Conservation (phyloP, 2,113 vertebrate genomes). For the Odobenus rosmarus region DNA sequence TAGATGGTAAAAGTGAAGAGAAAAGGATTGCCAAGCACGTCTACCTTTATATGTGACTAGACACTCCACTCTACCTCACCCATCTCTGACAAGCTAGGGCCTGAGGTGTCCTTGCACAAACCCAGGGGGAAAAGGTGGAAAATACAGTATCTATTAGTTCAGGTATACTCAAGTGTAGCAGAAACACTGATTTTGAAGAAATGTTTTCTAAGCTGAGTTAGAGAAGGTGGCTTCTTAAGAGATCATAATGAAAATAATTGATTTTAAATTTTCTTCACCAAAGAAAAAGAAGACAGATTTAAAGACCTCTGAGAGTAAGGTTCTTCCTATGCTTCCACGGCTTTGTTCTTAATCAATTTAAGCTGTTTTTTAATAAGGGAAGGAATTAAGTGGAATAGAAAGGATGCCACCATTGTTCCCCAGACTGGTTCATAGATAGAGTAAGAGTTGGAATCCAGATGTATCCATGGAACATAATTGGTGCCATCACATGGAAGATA, state of each 20-base stretch:
- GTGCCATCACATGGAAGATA: background rate
- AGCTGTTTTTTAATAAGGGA: background rate
- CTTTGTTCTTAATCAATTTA: background rate
- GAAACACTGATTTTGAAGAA: slow-evolving; percentile 3
- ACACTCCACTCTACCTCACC: background rate
- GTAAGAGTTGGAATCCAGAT: background rate
- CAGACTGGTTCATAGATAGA: background rate
- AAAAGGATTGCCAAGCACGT: background rate
- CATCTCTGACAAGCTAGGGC: background rate
- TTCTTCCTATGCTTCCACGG: background rate
- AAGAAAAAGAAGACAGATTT: background rate
- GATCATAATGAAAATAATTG: background rate
- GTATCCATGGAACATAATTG: background rate
- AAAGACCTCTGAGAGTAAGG: background rate
- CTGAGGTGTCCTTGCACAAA: background rate
- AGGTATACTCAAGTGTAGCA: background rate
- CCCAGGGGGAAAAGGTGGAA: background rate
- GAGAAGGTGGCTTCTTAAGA: background rate
- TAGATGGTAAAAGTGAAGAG: background rate
- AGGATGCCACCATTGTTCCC: background rate
- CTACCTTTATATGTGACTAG: background rate
- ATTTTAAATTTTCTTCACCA: background rate
- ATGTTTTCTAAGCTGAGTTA: background rate
- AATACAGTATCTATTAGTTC: background rate
- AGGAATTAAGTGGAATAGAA: background rate